phyloP scores from a whole-genome alignment of 2,888 invertebrate species.

The Caenorhabditis zanzibari region DNA sequence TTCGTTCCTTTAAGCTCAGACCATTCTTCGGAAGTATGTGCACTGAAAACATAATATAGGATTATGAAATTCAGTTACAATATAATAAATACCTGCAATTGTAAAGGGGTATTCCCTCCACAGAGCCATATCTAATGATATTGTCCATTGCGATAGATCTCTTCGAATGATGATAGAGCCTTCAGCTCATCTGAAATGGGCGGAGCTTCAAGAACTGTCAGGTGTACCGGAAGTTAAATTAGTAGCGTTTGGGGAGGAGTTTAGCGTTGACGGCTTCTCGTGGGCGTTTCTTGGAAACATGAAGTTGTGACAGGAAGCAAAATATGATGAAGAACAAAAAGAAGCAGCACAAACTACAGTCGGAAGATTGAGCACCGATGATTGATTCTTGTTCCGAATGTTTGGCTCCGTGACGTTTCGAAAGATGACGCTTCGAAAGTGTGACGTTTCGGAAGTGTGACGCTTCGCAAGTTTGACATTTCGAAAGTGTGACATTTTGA shows the following conservation, averaged over 20 bases:
- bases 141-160: slow-evolving; percentile 36
- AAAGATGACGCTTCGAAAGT: too few relatives aligned
- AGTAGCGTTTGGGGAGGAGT: not conserved
- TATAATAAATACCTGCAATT: slow-evolving; percentile 62
- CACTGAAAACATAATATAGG: slow-evolving; percentile 20
- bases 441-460: too few relatives aligned
- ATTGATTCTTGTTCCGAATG: too few relatives aligned
- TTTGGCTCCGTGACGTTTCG: too few relatives aligned
- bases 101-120: slow-evolving; percentile 46
- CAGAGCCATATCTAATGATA: slow-evolving; percentile 48
- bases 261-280: not conserved
- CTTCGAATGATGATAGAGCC: not conserved
- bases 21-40: slow-evolving; percentile 41
- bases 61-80: not conserved
- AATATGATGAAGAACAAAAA: too few relatives aligned
- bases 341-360: too few relatives aligned
- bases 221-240: slow-evolving; percentile 30
- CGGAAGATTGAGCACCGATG: too few relatives aligned
- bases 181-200: slow-evolving; percentile 1
- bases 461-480: too few relatives aligned
- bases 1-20: slow-evolving; percentile 28
- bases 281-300: not conserved
- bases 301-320: not conserved
- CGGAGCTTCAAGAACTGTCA: not conserved
- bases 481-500: too few relatives aligned